These are phyloP conservation scores for Abramis brama DNA, from an alignment of 2,113 vertebrate genomes.

Conservation along the genomic window DNA sequence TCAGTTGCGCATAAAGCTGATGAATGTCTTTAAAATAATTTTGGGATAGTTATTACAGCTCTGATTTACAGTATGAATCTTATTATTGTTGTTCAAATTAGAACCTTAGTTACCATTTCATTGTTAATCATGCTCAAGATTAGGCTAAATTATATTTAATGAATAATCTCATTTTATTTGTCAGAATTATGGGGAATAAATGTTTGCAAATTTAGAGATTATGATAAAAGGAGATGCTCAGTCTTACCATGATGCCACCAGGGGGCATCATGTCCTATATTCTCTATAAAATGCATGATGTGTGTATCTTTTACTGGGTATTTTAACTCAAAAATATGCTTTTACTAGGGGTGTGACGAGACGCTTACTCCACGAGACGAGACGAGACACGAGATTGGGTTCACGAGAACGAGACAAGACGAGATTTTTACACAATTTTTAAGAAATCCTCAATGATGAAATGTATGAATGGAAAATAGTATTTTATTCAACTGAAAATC, in stretches of 20 bases:
- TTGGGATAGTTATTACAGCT: not conserved
- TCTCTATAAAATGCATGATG: not conserved
- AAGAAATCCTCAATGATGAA: too few relatives aligned
- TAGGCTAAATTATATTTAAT: not conserved
- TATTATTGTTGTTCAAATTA: not conserved
- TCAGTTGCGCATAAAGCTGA: not conserved
- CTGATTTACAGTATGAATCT: not conserved
- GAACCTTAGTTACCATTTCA: not conserved
- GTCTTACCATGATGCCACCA: not conserved
- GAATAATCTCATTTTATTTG: not conserved
- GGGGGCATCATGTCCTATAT: not conserved
- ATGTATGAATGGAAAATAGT: too few relatives aligned
- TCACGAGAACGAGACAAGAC: too few relatives aligned
- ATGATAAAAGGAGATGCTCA: not conserved
- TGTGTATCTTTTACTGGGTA: not conserved
- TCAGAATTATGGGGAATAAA: not conserved
- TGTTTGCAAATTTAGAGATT: not conserved
- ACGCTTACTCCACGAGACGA: too few relatives aligned
- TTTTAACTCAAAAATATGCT: not conserved
- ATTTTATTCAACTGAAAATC: too few relatives aligned
- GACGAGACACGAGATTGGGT: too few relatives aligned
- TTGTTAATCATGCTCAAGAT: not conserved
- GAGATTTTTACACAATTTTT: too few relatives aligned
- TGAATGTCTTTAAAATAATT: not conserved
- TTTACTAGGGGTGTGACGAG: too few relatives aligned